Percentiles rank a stretch among this genome's conserved stretches.
Evolutionary conservation across 2,113 vertebrate genomes (phyloP).

Genomic region (Capricornis sumatraensis): DNA sequence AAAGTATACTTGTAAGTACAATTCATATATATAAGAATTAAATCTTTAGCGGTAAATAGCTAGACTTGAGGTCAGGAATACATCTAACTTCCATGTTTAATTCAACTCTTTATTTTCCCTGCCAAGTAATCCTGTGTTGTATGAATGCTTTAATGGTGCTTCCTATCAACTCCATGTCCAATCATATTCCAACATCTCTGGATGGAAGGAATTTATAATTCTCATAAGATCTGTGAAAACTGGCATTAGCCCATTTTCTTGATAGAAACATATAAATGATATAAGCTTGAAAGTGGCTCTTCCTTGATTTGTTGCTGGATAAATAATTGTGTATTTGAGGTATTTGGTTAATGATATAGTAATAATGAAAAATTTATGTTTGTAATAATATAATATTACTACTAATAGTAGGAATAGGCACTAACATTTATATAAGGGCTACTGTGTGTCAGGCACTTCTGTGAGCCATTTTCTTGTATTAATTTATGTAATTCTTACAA

Average conservation of each 20-base stretch:
- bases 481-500: not conserved
- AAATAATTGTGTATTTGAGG: not conserved
- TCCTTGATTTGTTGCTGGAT: not conserved
- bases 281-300: not conserved
- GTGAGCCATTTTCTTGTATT: not conserved
- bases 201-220: conserved; percentile 33
- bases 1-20: not conserved
- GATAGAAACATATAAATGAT: not conserved
- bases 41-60: not conserved
- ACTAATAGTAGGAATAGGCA: not conserved
- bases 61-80: not conserved
- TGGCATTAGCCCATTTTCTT: not conserved
- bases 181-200: not conserved
- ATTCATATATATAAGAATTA: conserved; percentile 5
- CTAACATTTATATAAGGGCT: not conserved
- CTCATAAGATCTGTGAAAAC: conserved; percentile 14
- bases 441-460: not conserved
- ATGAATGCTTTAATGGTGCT: not conserved
- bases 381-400: not conserved
- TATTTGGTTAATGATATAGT: not conserved
- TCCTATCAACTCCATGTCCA: not conserved
- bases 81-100: conserved; percentile 23
- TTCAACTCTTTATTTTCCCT: not conserved
- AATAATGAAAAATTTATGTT: not conserved
- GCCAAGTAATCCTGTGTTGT: not conserved